Base-by-base conservation (phyloP, 2,888 invertebrate species). In the Tolmerus cingulatus region DNA sequence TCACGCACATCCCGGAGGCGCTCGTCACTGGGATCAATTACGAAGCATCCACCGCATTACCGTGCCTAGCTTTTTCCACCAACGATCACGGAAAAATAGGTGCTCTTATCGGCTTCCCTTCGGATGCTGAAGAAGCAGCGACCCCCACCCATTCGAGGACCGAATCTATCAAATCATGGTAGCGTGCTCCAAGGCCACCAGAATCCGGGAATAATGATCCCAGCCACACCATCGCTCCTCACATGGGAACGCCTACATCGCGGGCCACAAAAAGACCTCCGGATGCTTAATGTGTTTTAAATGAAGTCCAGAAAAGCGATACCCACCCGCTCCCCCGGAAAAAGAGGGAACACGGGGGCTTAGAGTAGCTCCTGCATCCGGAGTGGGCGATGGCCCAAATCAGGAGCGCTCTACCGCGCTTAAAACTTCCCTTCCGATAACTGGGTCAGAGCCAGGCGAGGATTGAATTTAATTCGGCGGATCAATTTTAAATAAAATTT, bases 381-480 rank as follows among this genome's bases (percentile, higher is more conserved):
- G 30, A 12, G 12, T 1, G 79, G 27, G 16, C 23, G 66, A 12
- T 57, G 57, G n/a, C 23, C 57, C 57, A 57, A 12, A 46, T 79
- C 46, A 0, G 23, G 79, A 43, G 40, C 5, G 16, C 46, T 16
- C 34, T 34, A 16, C n/a, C 16, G 16, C n/a, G 4, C n/a, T 51
- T 23, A 23, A 30, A 74, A 74, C 3, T 30, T 74, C 7, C 34
- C 34, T 12, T 4, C 7, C 16, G n/a, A 19, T 7, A 84, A 84
- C 66, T 84, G 37, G 82, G 66, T 84, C 66, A 84, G 46, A 84
- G 66, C 19, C 37, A 34, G n/a, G 55, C 23, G 66, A 14, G 66
- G 82, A 84, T 84, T 84, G 82, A 84, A 84, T 84, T 84, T 40
- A 84, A 84, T 84, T 84, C 40, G 82, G 34, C 16, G 82, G 66